Base-by-base conservation (phyloP, 2,888 invertebrate species). In the Drosophila subquinaria region DNA sequence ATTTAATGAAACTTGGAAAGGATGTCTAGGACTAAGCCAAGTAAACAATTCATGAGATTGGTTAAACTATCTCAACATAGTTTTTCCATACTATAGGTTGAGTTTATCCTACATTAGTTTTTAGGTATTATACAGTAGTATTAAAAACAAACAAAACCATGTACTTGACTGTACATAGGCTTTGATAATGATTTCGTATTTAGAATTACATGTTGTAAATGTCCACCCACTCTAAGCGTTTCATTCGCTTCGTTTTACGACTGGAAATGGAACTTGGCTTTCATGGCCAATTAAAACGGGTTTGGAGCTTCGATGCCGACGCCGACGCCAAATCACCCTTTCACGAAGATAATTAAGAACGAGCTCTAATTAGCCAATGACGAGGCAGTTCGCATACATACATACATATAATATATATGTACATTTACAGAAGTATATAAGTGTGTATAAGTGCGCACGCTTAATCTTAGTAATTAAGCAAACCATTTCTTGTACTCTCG, bases 341-440 rank as follows among this genome's bases (percentile, higher is more conserved):
- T 52, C 43, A 51, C 40, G 36, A 45, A 47, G 57, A 62, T 76
- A 86, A 87, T 86, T 87, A 87, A 56, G 20, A 47, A 50, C 36
- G 40, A 61, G 51, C 55, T 64, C 60, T 89, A 86, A 86, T 86
- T 89, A 86, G 85, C 85, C 85, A 86, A 86, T 86, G 89, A 89
- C 82, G 55, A 33, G 23, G 70, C 69, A 74, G 70, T 20, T 51
- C 13, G 36, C 4, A 3, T 11, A 55, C 20, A 64, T 36, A 57
- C 1, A n/a, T 17, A 17, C 17, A 42, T 15, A 23, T 23, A 11
- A 55, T 59, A 30, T 47, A 51, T 13, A 42, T 36, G 45, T 15
- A 15, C 33, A 38, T 52, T 15, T 48, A 35, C 5, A n/a, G 0
- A 33, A 40, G 4, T 56, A 53, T 42, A 40, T 27, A 35, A 11